Percentiles rank a stretch among this genome's conserved stretches.
Evolutionary conservation across 2,113 vertebrate genomes (phyloP).

Genomic region (Nestor notabilis): DNA sequence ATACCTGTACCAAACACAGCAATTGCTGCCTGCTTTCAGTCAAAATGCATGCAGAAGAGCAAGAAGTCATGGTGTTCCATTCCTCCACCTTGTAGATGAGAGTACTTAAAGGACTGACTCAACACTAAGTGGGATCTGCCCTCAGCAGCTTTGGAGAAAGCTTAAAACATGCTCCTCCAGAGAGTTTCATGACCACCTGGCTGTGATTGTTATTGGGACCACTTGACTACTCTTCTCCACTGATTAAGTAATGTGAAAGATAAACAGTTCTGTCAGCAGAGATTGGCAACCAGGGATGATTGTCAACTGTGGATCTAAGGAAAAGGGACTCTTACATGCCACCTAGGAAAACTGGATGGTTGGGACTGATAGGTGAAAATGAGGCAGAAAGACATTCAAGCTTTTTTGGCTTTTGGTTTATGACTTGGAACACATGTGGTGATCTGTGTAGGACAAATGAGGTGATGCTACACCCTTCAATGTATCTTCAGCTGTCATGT

Average conservation of each 20-base stretch:
- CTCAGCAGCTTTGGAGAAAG: neutral
- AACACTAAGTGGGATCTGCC: neutral
- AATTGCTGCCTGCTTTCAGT: fast-evolving
- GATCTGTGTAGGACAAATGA: neutral
- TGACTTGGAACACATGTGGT: neutral
- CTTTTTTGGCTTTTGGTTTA: neutral
- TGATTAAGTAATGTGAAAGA: neutral
- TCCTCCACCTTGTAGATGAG: neutral
- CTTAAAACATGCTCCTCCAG: neutral
- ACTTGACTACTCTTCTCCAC: neutral
- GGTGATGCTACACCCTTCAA: neutral
- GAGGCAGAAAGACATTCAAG: neutral
- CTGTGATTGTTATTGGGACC: neutral
- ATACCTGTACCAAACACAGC: neutral
- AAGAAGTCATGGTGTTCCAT: neutral
- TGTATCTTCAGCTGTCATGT: neutral
- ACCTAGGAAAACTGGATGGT: neutral
- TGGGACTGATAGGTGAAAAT: neutral
- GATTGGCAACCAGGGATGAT: neutral
- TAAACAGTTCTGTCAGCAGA: neutral
- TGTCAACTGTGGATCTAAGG: neutral
- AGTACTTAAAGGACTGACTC: neutral
- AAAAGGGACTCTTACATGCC: neutral
- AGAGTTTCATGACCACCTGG: neutral
- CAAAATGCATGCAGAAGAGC: neutral